Evolutionary conservation across 2,797 vertebrate genomes (phyloP).

Genomic region (Discoglossus pictus): DNA sequence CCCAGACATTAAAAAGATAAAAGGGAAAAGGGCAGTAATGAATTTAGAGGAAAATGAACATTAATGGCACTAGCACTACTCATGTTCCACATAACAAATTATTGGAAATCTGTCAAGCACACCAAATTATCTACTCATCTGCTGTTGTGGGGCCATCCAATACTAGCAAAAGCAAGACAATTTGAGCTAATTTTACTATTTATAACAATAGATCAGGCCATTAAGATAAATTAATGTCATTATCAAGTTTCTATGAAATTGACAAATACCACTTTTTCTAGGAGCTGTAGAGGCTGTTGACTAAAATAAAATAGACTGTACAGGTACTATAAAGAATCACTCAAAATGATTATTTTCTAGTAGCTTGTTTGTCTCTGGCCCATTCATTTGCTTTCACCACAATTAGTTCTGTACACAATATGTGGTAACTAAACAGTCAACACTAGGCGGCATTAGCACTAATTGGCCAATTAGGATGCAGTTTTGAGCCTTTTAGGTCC

Average conservation of each 20-base stretch:
- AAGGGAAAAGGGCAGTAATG: constrained; percentile 99
- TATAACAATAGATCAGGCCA: constrained; percentile 99
- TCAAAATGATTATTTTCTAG: constrained; percentile 99
- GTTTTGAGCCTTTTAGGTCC: constrained; percentile 96
- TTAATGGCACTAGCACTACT: constrained; percentile 99
- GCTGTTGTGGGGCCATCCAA: constrained; percentile 91
- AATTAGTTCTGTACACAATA: constrained; percentile 94
- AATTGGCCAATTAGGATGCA: constrained; percentile 98
- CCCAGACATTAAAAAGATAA: constrained; percentile 96
- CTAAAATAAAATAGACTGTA: constrained; percentile 99
- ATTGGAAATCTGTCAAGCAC: constrained; percentile 99
- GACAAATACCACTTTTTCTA: constrained; percentile 98
- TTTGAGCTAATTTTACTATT: constrained; percentile 99
- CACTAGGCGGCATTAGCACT: constrained; percentile 92
- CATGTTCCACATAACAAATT: constrained; percentile 99
- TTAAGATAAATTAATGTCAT: constrained; percentile 99
- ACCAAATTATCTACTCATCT: constrained; percentile 99
- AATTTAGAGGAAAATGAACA: constrained; percentile 99
- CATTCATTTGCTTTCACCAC: constrained; percentile 99
- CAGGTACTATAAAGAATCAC: constrained; percentile 99
- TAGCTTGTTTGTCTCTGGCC: constrained; percentile 99
- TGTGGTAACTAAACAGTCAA: constrained; percentile 81
- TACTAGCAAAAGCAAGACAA: constrained; percentile 98
- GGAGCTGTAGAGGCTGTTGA: constrained; percentile 99
- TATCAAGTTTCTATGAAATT: constrained; percentile 99